Evolutionary conservation across 1,140 invertebrate species (phyloP).

Genomic region (Lordiphosa stackelbergi): DNA sequence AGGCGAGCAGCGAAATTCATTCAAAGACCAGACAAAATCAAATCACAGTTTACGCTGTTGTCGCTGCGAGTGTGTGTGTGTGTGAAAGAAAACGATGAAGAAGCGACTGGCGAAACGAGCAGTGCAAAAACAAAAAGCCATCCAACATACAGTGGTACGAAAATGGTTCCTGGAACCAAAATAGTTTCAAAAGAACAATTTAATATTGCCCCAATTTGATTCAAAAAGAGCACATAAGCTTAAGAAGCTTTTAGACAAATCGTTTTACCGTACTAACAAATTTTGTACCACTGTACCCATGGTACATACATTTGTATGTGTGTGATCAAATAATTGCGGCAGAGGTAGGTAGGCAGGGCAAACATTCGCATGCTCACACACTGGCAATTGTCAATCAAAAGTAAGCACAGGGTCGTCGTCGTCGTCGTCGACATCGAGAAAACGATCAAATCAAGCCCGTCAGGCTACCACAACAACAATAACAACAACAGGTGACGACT

Average conservation of each 20-base stretch:
- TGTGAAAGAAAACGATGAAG: conserved; percentile 57
- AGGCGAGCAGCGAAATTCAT: conserved; percentile 75
- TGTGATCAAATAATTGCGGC: background rate
- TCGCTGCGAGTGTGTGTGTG: conserved; percentile 11
- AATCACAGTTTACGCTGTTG: conserved; percentile 22
- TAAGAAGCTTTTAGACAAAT: too few relatives aligned
- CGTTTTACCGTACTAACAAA: too few relatives aligned
- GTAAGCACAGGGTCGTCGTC: conserved; percentile 52
- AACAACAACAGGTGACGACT: conserved; percentile 66
- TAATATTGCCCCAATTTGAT: too few relatives aligned
- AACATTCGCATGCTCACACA: conserved; percentile 51
- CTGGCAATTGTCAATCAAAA: conserved; percentile 71
- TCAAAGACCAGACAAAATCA: conserved; percentile 55
- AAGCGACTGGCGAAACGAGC: conserved; percentile 62
- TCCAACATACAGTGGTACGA: too few relatives aligned
- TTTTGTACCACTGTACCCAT: too few relatives aligned
- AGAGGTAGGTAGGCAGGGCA: conserved; percentile 14
- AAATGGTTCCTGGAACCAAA: too few relatives aligned
- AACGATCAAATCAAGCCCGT: conserved; percentile 62
- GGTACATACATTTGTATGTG: too few relatives aligned
- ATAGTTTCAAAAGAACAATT: too few relatives aligned
- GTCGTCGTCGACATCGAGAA: conserved; percentile 39
- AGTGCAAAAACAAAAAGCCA: conserved; percentile 63
- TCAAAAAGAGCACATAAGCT: too few relatives aligned
- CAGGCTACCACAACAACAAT: conserved; percentile 37